Base-by-base conservation (phyloP, 2,797 vertebrate genomes). In the Galago senegalensis region DNA sequence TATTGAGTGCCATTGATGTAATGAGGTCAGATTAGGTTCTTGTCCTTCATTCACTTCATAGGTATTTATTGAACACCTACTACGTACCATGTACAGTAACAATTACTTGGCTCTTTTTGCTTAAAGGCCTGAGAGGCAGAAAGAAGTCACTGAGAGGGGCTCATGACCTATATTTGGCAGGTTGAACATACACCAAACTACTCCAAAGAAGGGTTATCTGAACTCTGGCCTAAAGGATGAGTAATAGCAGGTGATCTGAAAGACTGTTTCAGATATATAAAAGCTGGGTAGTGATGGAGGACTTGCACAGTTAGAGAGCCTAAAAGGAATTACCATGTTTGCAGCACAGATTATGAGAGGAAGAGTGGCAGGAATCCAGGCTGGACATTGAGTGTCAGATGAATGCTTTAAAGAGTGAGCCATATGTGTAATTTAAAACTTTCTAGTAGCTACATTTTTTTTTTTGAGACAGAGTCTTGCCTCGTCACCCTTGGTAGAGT, bases 161-260 rank as follows among this genome's bases (percentile, higher is more conserved):
- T 23, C 43, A n/a, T 70, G 49, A 49, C 37, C 18, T 29, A 93
- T 25, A 86, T 43, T 84, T 79, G 61, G 49, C 43, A 90, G 56
- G n/a, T 25, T 65, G 17, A 70, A 21, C 49, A 73, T 18, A 86
- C 5, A 23, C 18, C 43, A 25, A 14, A 17, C 6, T 79, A 27
- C 16, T 61, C 14, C 31, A 75, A 89, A 34, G 29, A 88, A 75
- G 10, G 72, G 8, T 17, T 69, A 85, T 53, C 13, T 81, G 27
- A 92, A 67, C n/a, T 91, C 60, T 49, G 63, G 37, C 69, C 75
- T 72, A 92, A 60, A 91, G 58, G 25, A 23, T 86, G 31, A 80
- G 17, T 75, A 79, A 85, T 37, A 85, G 67, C 25, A 73, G 61
- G 63, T 89, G 37, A 69, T 69, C 7, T 49, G 67, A 56, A 75